Base-by-base conservation (phyloP, 2,888 invertebrate species). In the Drosophila mulleri region DNA sequence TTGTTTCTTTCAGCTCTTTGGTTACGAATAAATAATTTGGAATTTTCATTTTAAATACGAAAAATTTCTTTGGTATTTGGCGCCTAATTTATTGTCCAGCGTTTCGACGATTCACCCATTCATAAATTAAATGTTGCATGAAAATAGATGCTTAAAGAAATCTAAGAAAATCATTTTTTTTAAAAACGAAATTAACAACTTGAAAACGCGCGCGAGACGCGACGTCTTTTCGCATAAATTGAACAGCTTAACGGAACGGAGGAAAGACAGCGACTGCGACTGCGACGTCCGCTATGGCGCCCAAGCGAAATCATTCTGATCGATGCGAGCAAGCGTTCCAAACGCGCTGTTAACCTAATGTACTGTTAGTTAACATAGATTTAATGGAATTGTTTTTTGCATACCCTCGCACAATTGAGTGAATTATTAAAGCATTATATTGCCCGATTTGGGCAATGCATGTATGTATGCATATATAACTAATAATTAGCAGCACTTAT, bases 231-330 rank as follows among this genome's bases (percentile, higher is more conserved):
- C 71, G 75, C 80, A 85, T 75, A 59, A 65, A 67, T 20, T 32
- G 66, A 65, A 64, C 50, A 37, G 32, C 42, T 59, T 57, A 63
- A 61, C 32, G 42, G 41, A 39, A 42, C 26, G 47, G 2, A 26
- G 23, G n/a, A n/a, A 37, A 65, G 16, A 18, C 50, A 20, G 11
- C 53, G 64, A 58, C 53, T 50, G 11, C 59, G 57, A 71, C 88
- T 50, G 11, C 59, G 57, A 71, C 88, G 85, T 88, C 80, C 85
- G 90, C 57, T 66, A 56, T 67, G 80, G 73, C 71, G 61, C 63
- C 67, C 66, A 90, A 87, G 88, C 90, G 82, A 89, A 89, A 83
- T 76, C 72, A 80, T 75, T 87, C 90, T 89, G 78, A 89, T 23
- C 70, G 58, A 60, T 65, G 64, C 58, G 67, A 16, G 32, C 29